A percentile compares a stretch with the other conserved stretches of the same genome.
Evolutionary conservation across 1,140 invertebrate genomes (phyloP).

Genomic region (Ganaspis sp.): DNA sequence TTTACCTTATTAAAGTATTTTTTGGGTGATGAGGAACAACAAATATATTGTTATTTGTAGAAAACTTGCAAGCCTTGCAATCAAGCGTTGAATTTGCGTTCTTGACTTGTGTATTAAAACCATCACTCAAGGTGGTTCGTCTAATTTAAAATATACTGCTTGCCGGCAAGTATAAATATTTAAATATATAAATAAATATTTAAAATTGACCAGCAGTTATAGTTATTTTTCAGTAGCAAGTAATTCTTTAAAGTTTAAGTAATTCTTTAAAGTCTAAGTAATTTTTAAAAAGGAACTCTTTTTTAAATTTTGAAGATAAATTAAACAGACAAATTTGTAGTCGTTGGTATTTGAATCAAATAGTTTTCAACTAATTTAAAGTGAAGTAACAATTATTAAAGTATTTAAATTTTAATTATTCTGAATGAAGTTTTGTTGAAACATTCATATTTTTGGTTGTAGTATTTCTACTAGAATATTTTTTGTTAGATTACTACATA

Average conservation of each 20-base stretch:
- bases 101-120: constrained; percentile 27
- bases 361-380: no score
- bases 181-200: constrained; percentile 15
- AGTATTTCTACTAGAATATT: no score
- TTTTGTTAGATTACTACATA: no score
- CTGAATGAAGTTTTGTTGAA: no score
- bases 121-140: not conserved
- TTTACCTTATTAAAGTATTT: constrained; percentile 17
- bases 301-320: no score
- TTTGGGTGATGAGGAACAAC: constrained; percentile 13
- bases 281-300: no score
- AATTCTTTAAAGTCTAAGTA: no score
- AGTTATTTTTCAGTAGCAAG: not conserved
- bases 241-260: not conserved
- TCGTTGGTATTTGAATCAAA: no score
- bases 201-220: constrained; percentile 4
- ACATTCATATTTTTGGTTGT: no score
- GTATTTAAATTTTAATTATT: no score
- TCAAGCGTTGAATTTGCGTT: constrained; percentile 18
- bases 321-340: no score
- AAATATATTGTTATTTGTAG: constrained; percentile 26
- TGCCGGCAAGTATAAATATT: constrained; percentile 25
- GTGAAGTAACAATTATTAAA: no score
- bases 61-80: constrained; percentile 20
- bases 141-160: constrained; percentile 14